Evolutionary conservation across 2,888 invertebrate species (phyloP).

Genomic region (Sylvicola cinctus): DNA sequence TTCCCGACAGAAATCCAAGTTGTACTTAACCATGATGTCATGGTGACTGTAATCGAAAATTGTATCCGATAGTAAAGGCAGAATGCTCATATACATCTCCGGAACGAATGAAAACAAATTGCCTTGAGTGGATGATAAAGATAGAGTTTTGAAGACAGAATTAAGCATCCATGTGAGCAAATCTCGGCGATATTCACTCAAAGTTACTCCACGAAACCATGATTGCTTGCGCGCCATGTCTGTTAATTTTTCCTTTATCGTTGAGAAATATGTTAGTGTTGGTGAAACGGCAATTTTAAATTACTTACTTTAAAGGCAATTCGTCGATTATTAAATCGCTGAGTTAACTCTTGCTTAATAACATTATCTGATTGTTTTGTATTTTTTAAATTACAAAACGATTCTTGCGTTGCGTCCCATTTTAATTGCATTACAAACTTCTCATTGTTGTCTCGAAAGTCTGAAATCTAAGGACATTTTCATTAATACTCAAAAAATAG

Average conservation of each 20-base stretch:
- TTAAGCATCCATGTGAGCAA: conserved; percentile 32
- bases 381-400: too few species aligned
- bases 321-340: conserved; percentile 20
- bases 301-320: conserved; percentile 20
- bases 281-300: too few species aligned
- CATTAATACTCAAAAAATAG: too few species aligned
- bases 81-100: conserved; percentile 41
- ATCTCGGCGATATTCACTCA: conserved; percentile 31
- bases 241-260: conserved; percentile 29
- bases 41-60: conserved; percentile 25
- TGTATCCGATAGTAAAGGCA: conserved; percentile 22
- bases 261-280: too few species aligned
- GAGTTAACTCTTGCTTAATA: conserved; percentile 17
- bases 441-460: conserved; percentile 23
- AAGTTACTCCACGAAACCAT: conserved; percentile 39
- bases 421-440: conserved; percentile 18
- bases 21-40: conserved; percentile 19
- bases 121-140: conserved; percentile 30
- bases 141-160: conserved; percentile 27
- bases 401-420: conserved; percentile 16
- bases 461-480: too few species aligned
- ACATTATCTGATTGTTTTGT: too few species aligned
- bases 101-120: conserved; percentile 43
- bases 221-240: conserved; percentile 41
- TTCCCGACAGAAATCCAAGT: conserved; percentile 11